These are phyloP conservation scores for Eurytoma californica DNA, from an alignment of 2,888 invertebrate genomes.

Conservation along the genomic window DNA sequence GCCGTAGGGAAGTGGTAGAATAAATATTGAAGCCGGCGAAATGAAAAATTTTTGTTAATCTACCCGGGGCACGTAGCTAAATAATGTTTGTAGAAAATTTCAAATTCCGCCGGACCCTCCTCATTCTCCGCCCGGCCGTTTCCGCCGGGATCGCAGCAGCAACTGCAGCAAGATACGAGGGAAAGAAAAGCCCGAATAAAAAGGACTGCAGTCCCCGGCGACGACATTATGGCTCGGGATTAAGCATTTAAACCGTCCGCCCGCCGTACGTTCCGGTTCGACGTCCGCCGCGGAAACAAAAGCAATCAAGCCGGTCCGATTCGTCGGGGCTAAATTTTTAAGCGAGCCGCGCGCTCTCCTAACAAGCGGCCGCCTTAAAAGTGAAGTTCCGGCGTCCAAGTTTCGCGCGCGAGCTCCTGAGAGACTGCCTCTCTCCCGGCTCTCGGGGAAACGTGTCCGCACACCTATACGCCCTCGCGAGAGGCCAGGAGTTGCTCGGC, in stretches of 20 bases:
- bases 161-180: neutral
- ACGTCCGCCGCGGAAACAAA: constrained; percentile 6
- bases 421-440: neutral
- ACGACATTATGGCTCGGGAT: constrained; percentile 17
- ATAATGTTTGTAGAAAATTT: neutral
- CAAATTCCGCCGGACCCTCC: neutral
- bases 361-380: constrained; percentile 25
- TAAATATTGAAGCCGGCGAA: neutral
- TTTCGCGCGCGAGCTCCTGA: neutral
- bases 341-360: neutral
- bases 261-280: neutral
- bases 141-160: neutral
- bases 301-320: constrained; percentile 12
- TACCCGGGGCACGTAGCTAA: neutral
- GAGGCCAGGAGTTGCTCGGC: neutral
- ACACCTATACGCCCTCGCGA: neutral
- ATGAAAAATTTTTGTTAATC: neutral
- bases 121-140: neutral
- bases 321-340: constrained; percentile 17
- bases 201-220: neutral
- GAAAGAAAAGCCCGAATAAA: neutral
- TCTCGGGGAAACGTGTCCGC: neutral
- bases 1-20: neutral
- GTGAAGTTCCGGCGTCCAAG: constrained; percentile 8
- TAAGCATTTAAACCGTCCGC: constrained; percentile 24